These are phyloP conservation scores for Dicycla oo DNA, from an alignment of 2,888 invertebrate species.

Conservation along the genomic window DNA sequence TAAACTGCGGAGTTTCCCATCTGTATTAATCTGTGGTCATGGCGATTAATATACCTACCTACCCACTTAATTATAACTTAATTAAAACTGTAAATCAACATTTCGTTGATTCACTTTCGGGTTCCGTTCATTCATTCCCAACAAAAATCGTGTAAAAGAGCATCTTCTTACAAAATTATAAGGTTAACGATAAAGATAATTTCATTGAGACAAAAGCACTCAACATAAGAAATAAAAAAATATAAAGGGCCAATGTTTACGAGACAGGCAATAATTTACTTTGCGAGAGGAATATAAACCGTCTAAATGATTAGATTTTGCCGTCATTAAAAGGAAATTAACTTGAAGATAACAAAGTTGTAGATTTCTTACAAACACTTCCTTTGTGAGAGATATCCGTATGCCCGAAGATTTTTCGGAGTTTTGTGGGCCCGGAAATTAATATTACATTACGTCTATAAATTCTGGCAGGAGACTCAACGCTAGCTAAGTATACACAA, in stretches of 20 bases:
- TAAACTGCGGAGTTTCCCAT: too few species aligned
- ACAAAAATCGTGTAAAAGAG: neutral
- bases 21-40: too few species aligned
- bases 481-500: neutral
- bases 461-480: neutral
- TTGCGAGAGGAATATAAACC: constrained; percentile 49
- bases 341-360: constrained; percentile 56
- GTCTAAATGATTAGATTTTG: constrained; percentile 60
- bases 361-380: constrained; percentile 42
- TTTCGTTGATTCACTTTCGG: neutral
- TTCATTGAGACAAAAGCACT: constrained; percentile 41
- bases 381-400: constrained; percentile 36
- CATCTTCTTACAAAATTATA: constrained; percentile 12
- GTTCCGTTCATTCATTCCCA: neutral
- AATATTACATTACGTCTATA: constrained; percentile 15
- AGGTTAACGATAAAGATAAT: constrained; percentile 36
- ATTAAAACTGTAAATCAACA: neutral
- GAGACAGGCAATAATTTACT: constrained; percentile 55
- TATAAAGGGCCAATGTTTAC: constrained; percentile 51
- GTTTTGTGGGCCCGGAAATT: constrained; percentile 24
- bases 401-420: constrained; percentile 22
- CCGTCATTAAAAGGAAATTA: constrained; percentile 60
- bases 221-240: constrained; percentile 55
- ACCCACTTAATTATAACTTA: neutral
- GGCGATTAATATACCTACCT: too few species aligned